Evolutionary conservation across 2,113 vertebrate species (phyloP).

Genomic region (Pantherophis guttatus): DNA sequence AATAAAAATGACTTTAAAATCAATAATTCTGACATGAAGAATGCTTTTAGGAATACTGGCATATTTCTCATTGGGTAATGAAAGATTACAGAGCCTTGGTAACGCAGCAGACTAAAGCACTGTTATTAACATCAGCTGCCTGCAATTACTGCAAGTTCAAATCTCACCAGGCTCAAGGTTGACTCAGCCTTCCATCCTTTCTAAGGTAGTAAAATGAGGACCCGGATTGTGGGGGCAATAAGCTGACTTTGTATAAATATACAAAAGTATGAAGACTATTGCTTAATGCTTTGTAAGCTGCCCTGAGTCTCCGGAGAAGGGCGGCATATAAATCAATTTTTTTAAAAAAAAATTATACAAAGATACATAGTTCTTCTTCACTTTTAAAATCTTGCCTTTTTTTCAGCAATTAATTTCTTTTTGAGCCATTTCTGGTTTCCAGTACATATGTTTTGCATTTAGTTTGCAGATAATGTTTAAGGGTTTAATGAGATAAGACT

Average conservation of each 20-base stretch:
- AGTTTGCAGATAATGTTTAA: background rate
- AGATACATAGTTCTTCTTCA: background rate
- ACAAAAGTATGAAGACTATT: too few species aligned
- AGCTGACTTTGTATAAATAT: too few species aligned
- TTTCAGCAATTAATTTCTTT: background rate
- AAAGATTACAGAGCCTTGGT: background rate
- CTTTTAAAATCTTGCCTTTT: background rate
- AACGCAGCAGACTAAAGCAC: too few species aligned
- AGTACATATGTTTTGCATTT: background rate
- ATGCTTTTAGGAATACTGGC: background rate
- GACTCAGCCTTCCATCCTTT: too few species aligned
- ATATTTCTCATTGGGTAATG: background rate
- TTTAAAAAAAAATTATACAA: background rate
- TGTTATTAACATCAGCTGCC: too few species aligned
- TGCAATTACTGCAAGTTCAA: too few species aligned
- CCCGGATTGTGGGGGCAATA: too few species aligned
- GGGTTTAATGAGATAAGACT: background rate
- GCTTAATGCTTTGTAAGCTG: too few species aligned
- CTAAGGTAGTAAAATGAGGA: too few species aligned
- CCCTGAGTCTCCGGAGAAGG: too few species aligned
- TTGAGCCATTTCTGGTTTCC: background rate
- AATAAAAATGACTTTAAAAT: background rate
- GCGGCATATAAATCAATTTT: too few species aligned
- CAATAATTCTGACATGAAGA: background rate
- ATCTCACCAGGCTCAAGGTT: too few species aligned